These are phyloP conservation scores for Sylvietta virens DNA, from an alignment of 2,113 vertebrate species.

Conservation along the genomic window DNA sequence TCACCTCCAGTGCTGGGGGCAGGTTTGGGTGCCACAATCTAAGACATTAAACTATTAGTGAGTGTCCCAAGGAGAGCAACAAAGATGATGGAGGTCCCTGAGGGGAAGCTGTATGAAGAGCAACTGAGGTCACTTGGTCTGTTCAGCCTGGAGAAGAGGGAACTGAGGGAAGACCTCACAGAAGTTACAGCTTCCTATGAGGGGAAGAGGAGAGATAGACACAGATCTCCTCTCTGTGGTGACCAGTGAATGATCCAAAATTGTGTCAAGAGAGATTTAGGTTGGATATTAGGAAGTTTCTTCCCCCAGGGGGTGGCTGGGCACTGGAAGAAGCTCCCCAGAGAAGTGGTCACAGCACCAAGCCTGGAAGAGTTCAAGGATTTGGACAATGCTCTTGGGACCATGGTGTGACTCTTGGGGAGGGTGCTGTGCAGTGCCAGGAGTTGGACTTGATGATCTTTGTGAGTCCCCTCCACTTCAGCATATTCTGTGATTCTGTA, in stretches of 20 bases:
- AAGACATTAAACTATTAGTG: background rate
- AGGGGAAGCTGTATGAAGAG: background rate
- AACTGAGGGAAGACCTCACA: background rate
- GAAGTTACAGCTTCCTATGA: accelerated
- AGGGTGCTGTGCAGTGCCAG: too few relatives aligned
- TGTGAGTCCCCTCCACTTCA: background rate
- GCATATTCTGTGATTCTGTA: background rate
- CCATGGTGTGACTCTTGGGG: background rate
- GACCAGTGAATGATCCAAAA: background rate
- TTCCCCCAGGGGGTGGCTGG: too few relatives aligned
- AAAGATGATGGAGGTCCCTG: background rate
- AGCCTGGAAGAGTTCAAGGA: background rate
- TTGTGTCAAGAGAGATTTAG: background rate
- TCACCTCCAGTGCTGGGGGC: accelerated
- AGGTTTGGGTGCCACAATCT: accelerated
- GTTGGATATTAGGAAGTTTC: background rate
- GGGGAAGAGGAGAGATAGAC: background rate
- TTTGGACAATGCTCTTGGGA: background rate
- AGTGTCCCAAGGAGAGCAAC: accelerated
- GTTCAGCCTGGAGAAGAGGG: background rate
- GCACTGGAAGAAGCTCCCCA: background rate
- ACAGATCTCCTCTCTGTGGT: background rate
- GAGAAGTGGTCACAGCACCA: background rate
- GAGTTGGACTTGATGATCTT: background rate
- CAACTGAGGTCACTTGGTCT: background rate